Evolutionary conservation across 2,797 vertebrate species (phyloP), one percentile per base, ranked within the genome.

Genomic region (Rhabdophis nuchalis): DNA sequence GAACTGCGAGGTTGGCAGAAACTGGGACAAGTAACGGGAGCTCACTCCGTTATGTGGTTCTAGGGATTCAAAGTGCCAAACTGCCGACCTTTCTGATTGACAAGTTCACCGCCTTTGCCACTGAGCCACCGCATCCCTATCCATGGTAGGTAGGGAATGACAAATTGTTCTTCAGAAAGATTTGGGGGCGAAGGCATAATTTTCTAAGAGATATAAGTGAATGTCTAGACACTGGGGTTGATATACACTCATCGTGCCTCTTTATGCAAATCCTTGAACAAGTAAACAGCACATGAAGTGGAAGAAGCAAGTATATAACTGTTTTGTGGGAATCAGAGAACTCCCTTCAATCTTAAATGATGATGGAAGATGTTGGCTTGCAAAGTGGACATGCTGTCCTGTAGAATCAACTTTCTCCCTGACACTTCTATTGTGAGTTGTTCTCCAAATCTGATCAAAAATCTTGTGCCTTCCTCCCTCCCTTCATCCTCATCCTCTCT

Each of bases 251-350:
- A 10, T 88, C 0, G 0, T 54, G 20, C 54, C 57, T 86, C 86
- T 68, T 94, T 93, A 93, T 56, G 29, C 90, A 92, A 93, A 93
- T 50, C 89, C 32, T 72, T 85, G 12, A 89, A 57, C 64, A 92
- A 50, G 50, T 64, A 88, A 92, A 87, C 68, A 41, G 57, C 57
- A 89, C 77, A 16, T 0, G 18, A 94, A 90, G 86, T 88, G 90
- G 94, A 92, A 93, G 86, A 91, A 85, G 13, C 14, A 88, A 72
- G 41, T 0, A 1, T 90, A 89, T 20, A 87, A 36, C 93, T 77
- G 91, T 56, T 52, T 91, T 95, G 92, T 0, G 0, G 72, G 91
- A 95, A 94, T 89, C 64, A 16, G 0, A 86, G 68, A 93, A 95
- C 94, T 91, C 92, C 54, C 0, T 16, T 90, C 92, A 93, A 90